Base-by-base conservation (phyloP, 1,140 invertebrate species). In the Capitella teleta region DNA sequence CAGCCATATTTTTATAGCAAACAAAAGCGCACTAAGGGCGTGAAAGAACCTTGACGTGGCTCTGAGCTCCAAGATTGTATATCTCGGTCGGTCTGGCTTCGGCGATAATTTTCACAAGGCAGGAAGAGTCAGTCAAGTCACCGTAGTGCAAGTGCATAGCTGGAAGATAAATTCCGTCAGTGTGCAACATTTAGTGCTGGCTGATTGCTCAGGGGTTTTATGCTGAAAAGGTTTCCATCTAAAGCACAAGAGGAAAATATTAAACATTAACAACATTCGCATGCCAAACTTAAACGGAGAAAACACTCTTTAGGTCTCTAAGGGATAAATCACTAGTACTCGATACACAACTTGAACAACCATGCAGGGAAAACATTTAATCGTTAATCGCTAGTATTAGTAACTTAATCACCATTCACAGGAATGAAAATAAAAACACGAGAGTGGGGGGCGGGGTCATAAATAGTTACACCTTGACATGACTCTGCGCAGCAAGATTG, bases 31-130 rank as follows among this genome's bases (percentile, higher is more conserved):
- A 24, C 19, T 2, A 19, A 40, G 4, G 6, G n/a, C 18, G 12
- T 18, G n/a, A 23, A 24, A 44, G 79, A 55, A 98, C 93, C 78
- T 98, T 98, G 5, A 99, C 96, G 74, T 99, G 96, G 64, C 92
- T 97, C 72, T 99, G 95, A 2, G 96, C 96, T n/a, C 91, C 96
- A 44, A 99, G 77, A 78, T 99, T 98, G 66, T 99, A 99, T 55
- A 99, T 87, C 76, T 99, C 96, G 44, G 81, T 81, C 0, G 96
- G 96, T 62, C 84, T 80, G 3, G 89, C 79, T 63, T 80, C 76
- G 46, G 77, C 80, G 41, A 99, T 95, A 41, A 98, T 85, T 76
- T 96, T 96, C 24, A 97, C 88, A 55, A 99, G 76, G 70, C 91
- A 95, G 55, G 90, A 92, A 28, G 89, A 93, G 70, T 99, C 96